These are phyloP conservation scores for Gallinago nigripennis DNA, from an alignment of 2,797 vertebrate genomes.

Conservation along the genomic window DNA sequence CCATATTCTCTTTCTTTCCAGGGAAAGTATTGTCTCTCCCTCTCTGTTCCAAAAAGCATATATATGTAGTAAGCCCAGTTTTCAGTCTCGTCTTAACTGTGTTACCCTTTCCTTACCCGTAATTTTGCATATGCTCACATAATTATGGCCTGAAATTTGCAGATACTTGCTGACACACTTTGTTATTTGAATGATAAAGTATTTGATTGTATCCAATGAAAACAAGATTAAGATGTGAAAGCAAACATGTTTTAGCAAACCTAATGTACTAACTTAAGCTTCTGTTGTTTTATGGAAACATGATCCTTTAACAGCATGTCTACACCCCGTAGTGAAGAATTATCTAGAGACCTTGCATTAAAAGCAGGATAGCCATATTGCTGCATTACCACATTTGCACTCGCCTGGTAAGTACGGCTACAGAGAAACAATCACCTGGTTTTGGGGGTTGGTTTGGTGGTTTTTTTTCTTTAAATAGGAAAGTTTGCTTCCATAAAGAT, in stretches of 20 bases:
- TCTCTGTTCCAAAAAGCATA: neutral
- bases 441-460: no score
- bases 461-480: neutral
- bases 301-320: constrained; percentile 25
- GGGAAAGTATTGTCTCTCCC: neutral
- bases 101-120: constrained; percentile 29
- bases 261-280: constrained; percentile 10
- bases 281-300: constrained; percentile 51
- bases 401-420: neutral
- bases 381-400: neutral
- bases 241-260: constrained; percentile 51
- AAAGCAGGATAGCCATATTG: neutral
- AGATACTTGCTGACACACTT: constrained; percentile 61
- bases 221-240: constrained; percentile 56
- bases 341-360: constrained; percentile 14
- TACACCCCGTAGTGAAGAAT: constrained; percentile 18
- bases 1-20: neutral
- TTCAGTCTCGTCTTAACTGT: constrained; percentile 21
- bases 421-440: neutral
- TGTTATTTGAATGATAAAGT: constrained; percentile 61
- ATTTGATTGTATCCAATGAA: constrained; percentile 59
- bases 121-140: constrained; percentile 53
- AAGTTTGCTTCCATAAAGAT: neutral
- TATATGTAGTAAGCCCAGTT: neutral
- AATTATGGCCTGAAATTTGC: constrained; percentile 60